A percentile compares a stretch with the other conserved stretches of the same genome.
Evolutionary conservation across 2,113 vertebrate genomes (phyloP).

Genomic region (Anseranas semipalmata): DNA sequence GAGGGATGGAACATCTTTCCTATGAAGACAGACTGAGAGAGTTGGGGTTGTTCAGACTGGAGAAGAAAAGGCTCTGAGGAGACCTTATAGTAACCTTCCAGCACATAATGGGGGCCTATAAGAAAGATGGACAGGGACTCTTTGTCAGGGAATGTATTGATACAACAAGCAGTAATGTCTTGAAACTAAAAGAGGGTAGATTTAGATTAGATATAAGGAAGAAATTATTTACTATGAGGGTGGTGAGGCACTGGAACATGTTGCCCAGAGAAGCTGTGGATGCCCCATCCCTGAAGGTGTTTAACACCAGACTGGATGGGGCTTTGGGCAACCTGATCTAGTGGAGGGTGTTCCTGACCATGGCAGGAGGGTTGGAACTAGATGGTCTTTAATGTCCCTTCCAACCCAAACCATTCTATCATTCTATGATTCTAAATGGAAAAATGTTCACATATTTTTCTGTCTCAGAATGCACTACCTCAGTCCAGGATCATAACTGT

Average conservation of each 20-base stretch:
- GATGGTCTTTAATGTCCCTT: background rate
- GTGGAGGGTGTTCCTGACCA: background rate
- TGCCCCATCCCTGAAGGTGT: background rate
- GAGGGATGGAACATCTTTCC: background rate
- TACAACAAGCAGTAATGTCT: background rate
- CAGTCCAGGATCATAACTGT: background rate
- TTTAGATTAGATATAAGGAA: background rate
- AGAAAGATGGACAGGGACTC: background rate
- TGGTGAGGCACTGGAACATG: background rate
- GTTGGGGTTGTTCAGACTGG: background rate
- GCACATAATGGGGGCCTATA: background rate
- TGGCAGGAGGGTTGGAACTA: background rate
- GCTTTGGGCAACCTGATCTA: no score
- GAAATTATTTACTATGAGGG: background rate
- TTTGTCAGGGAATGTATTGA: background rate
- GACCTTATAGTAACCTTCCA: background rate
- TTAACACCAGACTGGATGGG: background rate
- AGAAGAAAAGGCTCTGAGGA: background rate
- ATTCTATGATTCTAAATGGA: background rate
- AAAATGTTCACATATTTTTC: background rate
- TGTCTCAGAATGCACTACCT: background rate
- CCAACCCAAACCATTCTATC: background rate
- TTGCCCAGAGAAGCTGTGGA: background rate
- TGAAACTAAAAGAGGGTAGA: background rate
- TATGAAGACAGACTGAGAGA: background rate